Percentiles rank a stretch among this genome's conserved stretches.
These are phyloP conservation scores for Sogatella furcifera DNA, from an alignment of 1,140 invertebrate genomes.

Conservation along the genomic window DNA sequence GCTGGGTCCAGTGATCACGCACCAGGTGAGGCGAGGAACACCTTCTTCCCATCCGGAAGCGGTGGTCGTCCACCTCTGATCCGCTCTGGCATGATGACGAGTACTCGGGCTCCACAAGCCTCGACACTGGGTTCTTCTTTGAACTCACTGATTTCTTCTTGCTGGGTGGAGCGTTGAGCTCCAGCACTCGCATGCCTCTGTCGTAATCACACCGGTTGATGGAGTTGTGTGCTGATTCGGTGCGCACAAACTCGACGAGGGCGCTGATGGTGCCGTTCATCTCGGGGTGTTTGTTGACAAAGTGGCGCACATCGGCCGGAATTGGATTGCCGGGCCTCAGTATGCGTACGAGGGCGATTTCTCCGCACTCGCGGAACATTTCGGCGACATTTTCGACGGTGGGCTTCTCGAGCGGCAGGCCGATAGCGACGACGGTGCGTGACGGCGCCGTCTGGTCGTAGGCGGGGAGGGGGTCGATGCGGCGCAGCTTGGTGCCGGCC, in stretches of 20 bases:
- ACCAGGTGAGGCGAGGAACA: conserved; percentile 42
- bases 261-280: conserved; percentile 73
- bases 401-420: conserved; percentile 70
- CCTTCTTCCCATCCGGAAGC: conserved; percentile 35
- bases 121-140: conserved; percentile 29
- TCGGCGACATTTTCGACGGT: conserved; percentile 80
- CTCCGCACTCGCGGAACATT: conserved; percentile 74
- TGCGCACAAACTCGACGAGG: conserved; percentile 79
- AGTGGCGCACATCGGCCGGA: conserved; percentile 77
- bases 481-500: conserved; percentile 78
- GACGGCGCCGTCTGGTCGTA: conserved; percentile 86
- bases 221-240: conserved; percentile 70
- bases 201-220: conserved; percentile 48
- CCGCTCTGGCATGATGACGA: conserved; percentile 53
- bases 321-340: conserved; percentile 76
- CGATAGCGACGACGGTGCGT: conserved; percentile 76
- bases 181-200: conserved; percentile 30
- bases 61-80: conserved; percentile 50
- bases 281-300: conserved; percentile 82
- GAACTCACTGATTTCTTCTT: conserved; percentile 31
- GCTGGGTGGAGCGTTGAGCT: conserved; percentile 31
- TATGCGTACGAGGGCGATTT: conserved; percentile 77
- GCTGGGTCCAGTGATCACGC: conserved; percentile 42
- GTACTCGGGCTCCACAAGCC: conserved; percentile 28
- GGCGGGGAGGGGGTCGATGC: conserved; percentile 71